These are phyloP conservation scores for Scaeva pyrastri DNA, from an alignment of 2,888 invertebrate species.

Conservation along the genomic window DNA sequence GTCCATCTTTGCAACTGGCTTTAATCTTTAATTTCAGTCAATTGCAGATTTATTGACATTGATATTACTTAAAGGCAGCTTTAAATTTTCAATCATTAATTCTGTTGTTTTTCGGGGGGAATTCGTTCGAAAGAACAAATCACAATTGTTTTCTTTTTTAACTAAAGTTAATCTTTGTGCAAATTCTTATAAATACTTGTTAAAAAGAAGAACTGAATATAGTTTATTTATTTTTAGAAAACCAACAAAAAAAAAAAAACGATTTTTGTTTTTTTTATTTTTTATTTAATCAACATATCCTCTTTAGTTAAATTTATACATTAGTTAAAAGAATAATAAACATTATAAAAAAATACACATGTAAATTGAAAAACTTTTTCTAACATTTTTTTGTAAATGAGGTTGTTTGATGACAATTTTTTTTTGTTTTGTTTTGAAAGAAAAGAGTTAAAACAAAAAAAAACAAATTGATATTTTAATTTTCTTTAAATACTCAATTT, in stretches of 20 bases:
- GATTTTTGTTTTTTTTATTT: constrained; percentile 51
- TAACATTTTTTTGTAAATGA: constrained; percentile 34
- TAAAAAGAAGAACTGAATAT: constrained; percentile 58
- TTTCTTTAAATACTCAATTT: constrained; percentile 28
- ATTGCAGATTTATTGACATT: constrained; percentile 14
- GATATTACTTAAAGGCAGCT: neutral
- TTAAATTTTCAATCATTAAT: constrained; percentile 25
- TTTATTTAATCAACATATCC: constrained; percentile 56
- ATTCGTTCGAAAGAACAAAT: constrained; percentile 34
- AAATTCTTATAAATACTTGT: constrained; percentile 30
- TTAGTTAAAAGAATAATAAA: constrained; percentile 29
- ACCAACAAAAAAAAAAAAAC: constrained; percentile 38
- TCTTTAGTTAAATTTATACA: constrained; percentile 58
- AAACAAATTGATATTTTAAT: constrained; percentile 13
- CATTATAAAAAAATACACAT: constrained; percentile 32
- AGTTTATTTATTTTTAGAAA: constrained; percentile 61
- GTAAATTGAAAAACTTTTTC: constrained; percentile 36
- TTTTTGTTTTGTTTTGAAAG: neutral
- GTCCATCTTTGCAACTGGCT: constrained; percentile 14
- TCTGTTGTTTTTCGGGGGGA: constrained; percentile 73
- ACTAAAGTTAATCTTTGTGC: constrained; percentile 55
- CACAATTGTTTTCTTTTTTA: neutral
- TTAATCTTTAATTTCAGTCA: neutral
- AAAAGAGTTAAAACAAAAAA: neutral
- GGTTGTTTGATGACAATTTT: constrained; percentile 46